Evolutionary conservation across 2,113 vertebrate genomes (phyloP), one percentile per base, ranked within the genome.

Genomic region (Leptosomus discolor): DNA sequence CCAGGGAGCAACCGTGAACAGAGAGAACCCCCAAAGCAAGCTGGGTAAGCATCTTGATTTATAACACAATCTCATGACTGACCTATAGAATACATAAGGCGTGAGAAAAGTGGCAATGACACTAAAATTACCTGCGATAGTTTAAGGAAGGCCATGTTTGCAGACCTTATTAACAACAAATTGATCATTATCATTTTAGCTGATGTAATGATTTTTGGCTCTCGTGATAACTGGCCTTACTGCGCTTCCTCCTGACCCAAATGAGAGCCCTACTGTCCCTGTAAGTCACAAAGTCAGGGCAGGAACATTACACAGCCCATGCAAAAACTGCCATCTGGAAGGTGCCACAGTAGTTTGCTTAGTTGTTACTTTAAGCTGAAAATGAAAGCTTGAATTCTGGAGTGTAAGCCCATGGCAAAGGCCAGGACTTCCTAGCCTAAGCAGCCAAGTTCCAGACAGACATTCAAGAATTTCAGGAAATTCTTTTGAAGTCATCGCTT

Each of bases 251-350:
- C 56, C 74, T 63, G 65, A 73, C 30, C 27, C 65, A 68, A 81
- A 77, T 2, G 16, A 18, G 36, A 77, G 36, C 46, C n/a, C 60
- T 65, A 8, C 29, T 61, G 60, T 39, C 22, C 51, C 68, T 4
- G 0, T 10, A 74, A 57, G 29, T 61, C 1, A 0, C 36, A 53
- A 45, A 29, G 53, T 32, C 54, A 85, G 20, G n/a, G 50, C 58
- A 80, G 48, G 43, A 81, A 17, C 27, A 12, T 7, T 12, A 48
- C 7, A 45, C 2, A 80, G 34, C 61, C 71, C 37, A 27, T 29
- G 34, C 56, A 81, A 48, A 71, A 76, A 14, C 0, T 32, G 32
- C 50, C 46, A 21, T 27, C 57, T 70, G 76, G 37, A 82, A 89
- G 48, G 63, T 85, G 43, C 23, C 41, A 36, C 4, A 15, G 5